Evolutionary conservation across 2,113 vertebrate genomes (phyloP).

Genomic region (Chaetorhynchus papuensis): DNA sequence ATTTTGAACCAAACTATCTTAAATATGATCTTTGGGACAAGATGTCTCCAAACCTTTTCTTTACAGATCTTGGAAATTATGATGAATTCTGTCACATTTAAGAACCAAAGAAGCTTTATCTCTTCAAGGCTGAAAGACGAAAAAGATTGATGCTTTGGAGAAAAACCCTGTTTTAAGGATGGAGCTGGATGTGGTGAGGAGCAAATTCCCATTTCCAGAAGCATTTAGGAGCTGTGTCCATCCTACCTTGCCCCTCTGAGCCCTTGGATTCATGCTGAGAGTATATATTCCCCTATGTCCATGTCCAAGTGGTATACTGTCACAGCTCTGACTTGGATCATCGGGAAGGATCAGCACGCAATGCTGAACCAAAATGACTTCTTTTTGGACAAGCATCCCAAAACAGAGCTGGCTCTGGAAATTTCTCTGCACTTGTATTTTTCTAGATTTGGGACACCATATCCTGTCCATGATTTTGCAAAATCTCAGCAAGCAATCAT

Average conservation of each 20-base stretch:
- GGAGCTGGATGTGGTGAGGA: neutral
- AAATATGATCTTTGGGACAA: neutral
- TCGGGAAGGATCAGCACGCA: neutral
- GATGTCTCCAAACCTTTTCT: neutral
- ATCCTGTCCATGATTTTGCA: neutral
- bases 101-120: neutral
- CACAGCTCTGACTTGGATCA: neutral
- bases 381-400: neutral
- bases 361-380: neutral
- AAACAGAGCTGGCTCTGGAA: neutral
- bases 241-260: fast-evolving
- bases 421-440: neutral
- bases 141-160: neutral
- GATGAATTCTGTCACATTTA: neutral
- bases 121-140: neutral
- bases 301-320: neutral
- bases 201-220: neutral
- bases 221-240: neutral
- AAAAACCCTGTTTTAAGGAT: neutral
- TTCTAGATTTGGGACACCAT: neutral
- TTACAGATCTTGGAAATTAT: neutral
- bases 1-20: neutral
- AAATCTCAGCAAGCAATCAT: neutral
- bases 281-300: neutral
- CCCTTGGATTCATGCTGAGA: neutral